A percentile compares a stretch with the other conserved stretches of the same genome.
Evolutionary conservation across 2,888 invertebrate genomes (phyloP).

Genomic region (Rhodophaea formosa): DNA sequence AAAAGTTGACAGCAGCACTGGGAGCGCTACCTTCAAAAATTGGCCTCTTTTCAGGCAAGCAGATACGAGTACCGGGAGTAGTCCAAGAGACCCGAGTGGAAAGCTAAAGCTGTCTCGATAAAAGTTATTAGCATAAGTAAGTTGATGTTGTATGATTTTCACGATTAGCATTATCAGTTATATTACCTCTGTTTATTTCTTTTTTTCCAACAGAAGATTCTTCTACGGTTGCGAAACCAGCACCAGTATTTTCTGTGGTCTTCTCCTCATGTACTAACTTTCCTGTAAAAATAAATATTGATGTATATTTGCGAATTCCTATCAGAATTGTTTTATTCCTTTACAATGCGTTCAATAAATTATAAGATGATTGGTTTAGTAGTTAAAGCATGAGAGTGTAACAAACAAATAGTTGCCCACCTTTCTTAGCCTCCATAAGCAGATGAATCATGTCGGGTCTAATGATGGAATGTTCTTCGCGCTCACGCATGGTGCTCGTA

Average conservation of each 20-base stretch:
- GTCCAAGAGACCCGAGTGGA: too few species aligned
- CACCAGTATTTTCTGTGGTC: slow-evolving; percentile 25
- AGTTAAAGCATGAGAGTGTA: too few species aligned
- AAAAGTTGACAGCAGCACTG: too few species aligned
- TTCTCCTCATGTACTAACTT: slow-evolving; percentile 29
- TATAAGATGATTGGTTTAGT: too few species aligned
- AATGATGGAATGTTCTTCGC: slow-evolving; percentile 54
- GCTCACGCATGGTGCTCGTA: slow-evolving; percentile 54
- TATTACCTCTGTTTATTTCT: slow-evolving; percentile 19
- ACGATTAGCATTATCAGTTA: not conserved
- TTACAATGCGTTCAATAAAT: too few species aligned
- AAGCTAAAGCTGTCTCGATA: too few species aligned
- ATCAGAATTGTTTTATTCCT: too few species aligned
- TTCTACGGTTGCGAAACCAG: slow-evolving; percentile 46
- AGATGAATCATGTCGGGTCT: slow-evolving; percentile 79
- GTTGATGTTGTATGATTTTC: not conserved
- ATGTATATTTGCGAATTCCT: too few species aligned
- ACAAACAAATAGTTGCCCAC: not conserved
- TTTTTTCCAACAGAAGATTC: slow-evolving; percentile 37
- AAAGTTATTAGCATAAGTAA: too few species aligned
- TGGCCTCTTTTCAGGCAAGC: too few species aligned
- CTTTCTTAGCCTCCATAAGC: slow-evolving; percentile 59
- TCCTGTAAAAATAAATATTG: slow-evolving; percentile 25
- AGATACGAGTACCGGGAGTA: too few species aligned
- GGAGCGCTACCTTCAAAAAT: too few species aligned